A percentile compares a stretch with the other conserved stretches of the same genome.
Conservation (phyloP, 2,113 vertebrate genomes). For the Lamprotornis superbus region DNA sequence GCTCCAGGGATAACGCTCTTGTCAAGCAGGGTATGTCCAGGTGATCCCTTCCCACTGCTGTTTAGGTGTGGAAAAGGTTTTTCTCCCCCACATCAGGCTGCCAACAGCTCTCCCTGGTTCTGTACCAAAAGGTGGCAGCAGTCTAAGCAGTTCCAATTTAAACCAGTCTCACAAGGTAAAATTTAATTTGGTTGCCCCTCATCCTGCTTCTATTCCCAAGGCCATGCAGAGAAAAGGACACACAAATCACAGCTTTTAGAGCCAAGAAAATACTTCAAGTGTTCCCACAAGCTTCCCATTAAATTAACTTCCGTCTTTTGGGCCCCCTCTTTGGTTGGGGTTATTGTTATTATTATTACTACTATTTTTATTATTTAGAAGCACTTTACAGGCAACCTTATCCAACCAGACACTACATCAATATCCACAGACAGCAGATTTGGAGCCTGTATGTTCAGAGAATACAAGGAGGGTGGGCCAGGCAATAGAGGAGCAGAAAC, state of each 20-base stretch:
- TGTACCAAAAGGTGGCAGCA: constrained; percentile 1
- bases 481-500: not conserved
- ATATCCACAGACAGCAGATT: not conserved
- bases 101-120: not conserved
- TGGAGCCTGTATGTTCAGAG: not conserved
- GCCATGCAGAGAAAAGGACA: not conserved
- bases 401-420: not conserved
- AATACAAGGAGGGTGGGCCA: not conserved
- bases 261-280: not conserved
- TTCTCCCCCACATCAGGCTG: not conserved
- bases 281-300: not conserved
- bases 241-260: not conserved
- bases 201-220: not conserved
- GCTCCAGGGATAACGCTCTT: not conserved
- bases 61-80: not conserved
- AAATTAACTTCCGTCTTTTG: not conserved
- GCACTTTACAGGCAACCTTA: not conserved
- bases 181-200: not conserved
- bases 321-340: not conserved
- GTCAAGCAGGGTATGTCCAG: not conserved
- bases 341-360: not conserved
- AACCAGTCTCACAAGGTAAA: not conserved
- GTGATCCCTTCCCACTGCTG: not conserved
- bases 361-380: not conserved
- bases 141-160: not conserved